These are phyloP conservation scores for Myiagra hebetior DNA, from an alignment of 2,113 vertebrate species.

Conservation along the genomic window DNA sequence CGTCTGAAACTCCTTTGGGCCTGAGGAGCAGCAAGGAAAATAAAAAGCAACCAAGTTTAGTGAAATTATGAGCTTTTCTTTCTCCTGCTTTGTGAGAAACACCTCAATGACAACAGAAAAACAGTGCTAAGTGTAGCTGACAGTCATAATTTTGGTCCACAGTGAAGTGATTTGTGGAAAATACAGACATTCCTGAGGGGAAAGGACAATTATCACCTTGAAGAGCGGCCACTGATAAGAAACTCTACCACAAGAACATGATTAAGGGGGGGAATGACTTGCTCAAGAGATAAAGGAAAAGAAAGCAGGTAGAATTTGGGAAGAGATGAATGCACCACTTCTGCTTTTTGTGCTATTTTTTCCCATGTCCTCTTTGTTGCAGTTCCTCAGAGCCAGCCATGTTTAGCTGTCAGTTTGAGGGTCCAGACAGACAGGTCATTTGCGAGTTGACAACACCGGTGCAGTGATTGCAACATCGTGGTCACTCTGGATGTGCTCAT, in stretches of 20 bases:
- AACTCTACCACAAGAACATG: not conserved
- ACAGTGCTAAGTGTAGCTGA: not conserved
- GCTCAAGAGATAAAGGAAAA: not conserved
- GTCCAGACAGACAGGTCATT: not conserved
- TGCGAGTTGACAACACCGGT: not conserved
- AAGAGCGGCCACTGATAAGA: not conserved
- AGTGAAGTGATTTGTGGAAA: not conserved
- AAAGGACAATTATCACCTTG: not conserved
- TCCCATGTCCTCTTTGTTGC: not conserved
- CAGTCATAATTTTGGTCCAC: not conserved
- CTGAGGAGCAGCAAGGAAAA: not conserved
- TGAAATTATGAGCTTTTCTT: not conserved
- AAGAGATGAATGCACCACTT: not conserved
- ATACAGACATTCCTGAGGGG: not conserved
- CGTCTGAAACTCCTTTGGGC: not conserved
- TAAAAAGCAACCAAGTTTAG: not conserved
- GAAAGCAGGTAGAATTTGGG: not conserved
- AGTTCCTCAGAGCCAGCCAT: fast-evolving
- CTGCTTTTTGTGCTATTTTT: not conserved
- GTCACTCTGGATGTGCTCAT: not conserved
- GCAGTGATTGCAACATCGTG: not conserved
- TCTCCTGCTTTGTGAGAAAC: not conserved
- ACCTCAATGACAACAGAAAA: not conserved
- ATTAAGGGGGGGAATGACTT: not conserved
- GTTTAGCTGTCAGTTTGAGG: not conserved